Percentiles rank a stretch among this genome's conserved stretches.
Evolutionary conservation across 1,140 invertebrate species (phyloP).

Genomic region (Hetaerina americana): DNA sequence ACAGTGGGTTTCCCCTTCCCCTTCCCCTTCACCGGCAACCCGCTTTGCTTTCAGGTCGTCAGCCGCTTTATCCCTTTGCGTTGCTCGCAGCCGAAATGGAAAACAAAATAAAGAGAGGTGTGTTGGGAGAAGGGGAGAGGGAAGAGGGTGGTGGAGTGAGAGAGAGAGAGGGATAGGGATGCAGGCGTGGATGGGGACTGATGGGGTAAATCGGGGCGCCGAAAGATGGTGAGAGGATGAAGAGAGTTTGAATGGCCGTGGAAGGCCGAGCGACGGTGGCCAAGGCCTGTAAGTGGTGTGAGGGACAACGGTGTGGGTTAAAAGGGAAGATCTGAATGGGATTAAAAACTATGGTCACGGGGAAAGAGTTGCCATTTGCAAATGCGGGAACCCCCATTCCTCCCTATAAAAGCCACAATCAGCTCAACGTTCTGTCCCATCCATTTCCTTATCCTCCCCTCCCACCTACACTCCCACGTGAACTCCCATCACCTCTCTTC

Average conservation of each 20-base stretch:
- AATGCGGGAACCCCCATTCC: too few species aligned
- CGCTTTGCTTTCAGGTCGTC: too few species aligned
- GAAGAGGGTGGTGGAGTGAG: not conserved
- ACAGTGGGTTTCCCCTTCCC: too few species aligned
- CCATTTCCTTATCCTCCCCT: not conserved
- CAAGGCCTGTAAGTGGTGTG: too few species aligned
- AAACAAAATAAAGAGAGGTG: not conserved
- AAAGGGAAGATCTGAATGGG: not conserved
- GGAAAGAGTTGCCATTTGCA: not conserved
- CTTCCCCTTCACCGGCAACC: too few species aligned
- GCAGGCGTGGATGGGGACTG: too few species aligned
- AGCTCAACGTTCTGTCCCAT: not conserved
- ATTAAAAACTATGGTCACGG: not conserved
- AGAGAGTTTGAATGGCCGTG: too few species aligned
- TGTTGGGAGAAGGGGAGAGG: not conserved
- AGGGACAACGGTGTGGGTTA: not conserved
- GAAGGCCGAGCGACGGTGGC: too few species aligned
- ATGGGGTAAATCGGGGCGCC: too few species aligned
- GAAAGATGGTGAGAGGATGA: too few species aligned
- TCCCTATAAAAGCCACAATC: not conserved
- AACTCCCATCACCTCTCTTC: too few species aligned
- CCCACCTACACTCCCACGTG: too few species aligned
- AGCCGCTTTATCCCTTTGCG: not conserved
- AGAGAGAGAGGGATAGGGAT: not conserved
- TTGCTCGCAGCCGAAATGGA: not conserved